Evolutionary conservation across 1,140 invertebrate species (phyloP).

Genomic region (Schlechtendalia chinensis): DNA sequence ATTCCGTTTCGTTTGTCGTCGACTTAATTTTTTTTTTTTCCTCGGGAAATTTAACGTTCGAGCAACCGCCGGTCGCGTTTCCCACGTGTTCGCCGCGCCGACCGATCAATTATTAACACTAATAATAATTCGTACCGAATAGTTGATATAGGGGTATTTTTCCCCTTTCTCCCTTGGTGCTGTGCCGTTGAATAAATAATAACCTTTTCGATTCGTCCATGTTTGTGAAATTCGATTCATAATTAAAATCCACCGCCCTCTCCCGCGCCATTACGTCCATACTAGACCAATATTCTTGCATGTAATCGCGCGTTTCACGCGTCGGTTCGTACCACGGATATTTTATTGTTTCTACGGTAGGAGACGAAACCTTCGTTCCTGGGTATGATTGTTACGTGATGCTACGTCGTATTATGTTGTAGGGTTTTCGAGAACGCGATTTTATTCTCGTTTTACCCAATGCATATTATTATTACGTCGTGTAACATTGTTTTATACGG

Average conservation of each 20-base stretch:
- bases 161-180: background rate
- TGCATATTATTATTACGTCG: too few species aligned
- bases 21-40: constrained; percentile 14
- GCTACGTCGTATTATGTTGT: background rate
- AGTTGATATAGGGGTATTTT: constrained; percentile 4
- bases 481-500: background rate
- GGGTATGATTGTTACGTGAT: too few species aligned
- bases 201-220: constrained; percentile 10
- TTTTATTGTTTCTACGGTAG: background rate
- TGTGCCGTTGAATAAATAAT: constrained; percentile 22
- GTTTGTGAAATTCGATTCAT: background rate
- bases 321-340: background rate
- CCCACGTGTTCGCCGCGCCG: constrained; percentile 2
- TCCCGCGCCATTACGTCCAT: background rate
- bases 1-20: background rate
- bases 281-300: background rate
- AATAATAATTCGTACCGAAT: constrained; percentile 34
- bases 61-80: constrained; percentile 7
- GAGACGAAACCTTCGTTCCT: background rate
- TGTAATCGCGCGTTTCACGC: background rate
- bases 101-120: constrained; percentile 37
- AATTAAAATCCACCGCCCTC: constrained; percentile 1
- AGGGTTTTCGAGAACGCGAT: background rate
- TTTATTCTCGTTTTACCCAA: background rate
- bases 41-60: constrained; percentile 33